phyloP scores from a whole-genome alignment of 2,113 vertebrate species.

The Oncorhynchus mykiss region DNA sequence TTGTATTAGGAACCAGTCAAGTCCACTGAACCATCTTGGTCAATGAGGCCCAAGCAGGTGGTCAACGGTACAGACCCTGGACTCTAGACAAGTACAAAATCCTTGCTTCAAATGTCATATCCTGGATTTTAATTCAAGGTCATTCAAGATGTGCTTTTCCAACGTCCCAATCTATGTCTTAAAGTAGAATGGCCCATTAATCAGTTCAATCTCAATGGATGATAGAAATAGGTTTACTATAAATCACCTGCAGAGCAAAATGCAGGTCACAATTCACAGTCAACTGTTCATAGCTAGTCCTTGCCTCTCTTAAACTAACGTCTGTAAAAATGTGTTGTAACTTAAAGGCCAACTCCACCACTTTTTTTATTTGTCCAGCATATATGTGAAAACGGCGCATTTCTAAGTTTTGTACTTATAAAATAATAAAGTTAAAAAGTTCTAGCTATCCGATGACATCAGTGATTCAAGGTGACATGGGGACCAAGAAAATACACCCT shows the following conservation, averaged over 20 bases:
- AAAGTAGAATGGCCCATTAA: slow-evolving; percentile 58
- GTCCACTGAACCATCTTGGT: neutral
- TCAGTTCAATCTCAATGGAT: slow-evolving; percentile 54
- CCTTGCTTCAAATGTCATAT: neutral
- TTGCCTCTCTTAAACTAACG: no score
- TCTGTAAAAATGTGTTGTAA: no score
- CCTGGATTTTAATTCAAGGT: slow-evolving; percentile 49
- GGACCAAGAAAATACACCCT: no score
- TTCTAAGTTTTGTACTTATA: no score
- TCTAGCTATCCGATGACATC: no score
- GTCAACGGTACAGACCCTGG: neutral
- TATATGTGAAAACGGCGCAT: no score
- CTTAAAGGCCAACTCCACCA: no score
- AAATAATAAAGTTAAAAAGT: no score
- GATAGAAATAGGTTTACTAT: slow-evolving; percentile 56
- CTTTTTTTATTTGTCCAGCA: no score
- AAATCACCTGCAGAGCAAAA: slow-evolving; percentile 44
- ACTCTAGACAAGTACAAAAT: neutral
- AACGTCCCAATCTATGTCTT: slow-evolving; percentile 46
- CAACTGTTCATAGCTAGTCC: neutral
- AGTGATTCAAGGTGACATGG: no score
- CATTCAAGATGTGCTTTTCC: slow-evolving; percentile 44
- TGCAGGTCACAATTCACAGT: slow-evolving; percentile 32
- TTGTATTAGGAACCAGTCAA: no score
- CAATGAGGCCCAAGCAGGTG: slow-evolving; percentile 4